phyloP scores from a whole-genome alignment of 2,888 invertebrate species.

The Tipula vernalis region DNA sequence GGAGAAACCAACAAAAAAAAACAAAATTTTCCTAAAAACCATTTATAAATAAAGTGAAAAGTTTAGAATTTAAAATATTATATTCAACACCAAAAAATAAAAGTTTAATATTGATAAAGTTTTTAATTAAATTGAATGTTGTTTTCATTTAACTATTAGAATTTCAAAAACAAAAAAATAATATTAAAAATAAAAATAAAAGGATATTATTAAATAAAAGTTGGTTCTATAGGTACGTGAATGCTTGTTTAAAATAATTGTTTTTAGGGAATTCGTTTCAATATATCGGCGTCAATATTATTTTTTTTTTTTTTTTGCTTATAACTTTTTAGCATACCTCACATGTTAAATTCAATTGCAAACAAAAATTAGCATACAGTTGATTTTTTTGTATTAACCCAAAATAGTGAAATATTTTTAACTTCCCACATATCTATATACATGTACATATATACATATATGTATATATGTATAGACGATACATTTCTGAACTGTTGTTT shows the following conservation, averaged over 20 bases:
- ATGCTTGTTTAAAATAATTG: neutral
- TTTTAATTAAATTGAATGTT: neutral
- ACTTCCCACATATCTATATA: neutral
- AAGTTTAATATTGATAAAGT: neutral
- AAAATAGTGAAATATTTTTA: neutral
- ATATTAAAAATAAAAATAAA: neutral
- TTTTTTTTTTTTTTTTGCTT: neutral
- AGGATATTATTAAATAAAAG: neutral
- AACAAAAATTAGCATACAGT: neutral
- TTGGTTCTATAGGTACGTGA: too few relatives aligned
- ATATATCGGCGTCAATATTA: neutral
- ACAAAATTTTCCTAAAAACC: neutral
- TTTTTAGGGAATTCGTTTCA: neutral
- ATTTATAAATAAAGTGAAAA: neutral
- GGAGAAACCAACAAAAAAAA: neutral
- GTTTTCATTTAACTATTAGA: neutral
- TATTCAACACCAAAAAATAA: neutral
- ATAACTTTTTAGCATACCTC: neutral
- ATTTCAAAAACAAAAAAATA: neutral
- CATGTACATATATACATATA: too few relatives aligned
- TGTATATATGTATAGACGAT: neutral
- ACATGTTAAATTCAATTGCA: neutral
- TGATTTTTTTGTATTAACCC: too few relatives aligned
- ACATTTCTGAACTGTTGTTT: neutral
- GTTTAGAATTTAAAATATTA: neutral